Evolutionary conservation across 2,888 invertebrate genomes (phyloP).

Genomic region (Halictus quadricinctus): DNA sequence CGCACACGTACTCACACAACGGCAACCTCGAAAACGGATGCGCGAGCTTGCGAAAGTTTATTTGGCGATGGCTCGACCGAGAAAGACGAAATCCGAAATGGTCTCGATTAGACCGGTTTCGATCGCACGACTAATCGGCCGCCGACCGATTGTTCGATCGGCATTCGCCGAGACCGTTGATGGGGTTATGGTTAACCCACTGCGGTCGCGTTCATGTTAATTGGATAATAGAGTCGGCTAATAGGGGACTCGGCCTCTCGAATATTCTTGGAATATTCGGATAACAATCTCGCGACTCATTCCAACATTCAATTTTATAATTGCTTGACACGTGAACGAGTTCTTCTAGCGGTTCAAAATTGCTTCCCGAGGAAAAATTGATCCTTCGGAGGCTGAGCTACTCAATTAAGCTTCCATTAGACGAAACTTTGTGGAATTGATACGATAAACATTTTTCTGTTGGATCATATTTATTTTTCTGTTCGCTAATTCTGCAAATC

Average conservation of each 20-base stretch:
- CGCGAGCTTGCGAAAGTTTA: conserved; percentile 1
- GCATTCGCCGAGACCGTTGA: not conserved
- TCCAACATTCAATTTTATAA: not conserved
- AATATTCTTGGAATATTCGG: not conserved
- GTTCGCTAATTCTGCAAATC: no score
- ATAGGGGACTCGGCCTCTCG: not conserved
- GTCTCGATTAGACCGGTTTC: conserved; percentile 23
- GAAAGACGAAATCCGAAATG: conserved; percentile 11
- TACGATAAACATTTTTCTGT: no score
- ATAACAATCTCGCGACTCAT: not conserved
- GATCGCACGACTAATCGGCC: conserved; percentile 23
- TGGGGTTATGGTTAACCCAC: conserved; percentile 6
- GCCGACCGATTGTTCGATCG: conserved; percentile 20
- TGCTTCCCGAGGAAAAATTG: not conserved
- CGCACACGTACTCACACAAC: conserved; percentile 44
- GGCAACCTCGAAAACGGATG: not conserved
- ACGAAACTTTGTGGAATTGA: no score
- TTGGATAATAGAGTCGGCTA: not conserved
- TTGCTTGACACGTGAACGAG: not conserved
- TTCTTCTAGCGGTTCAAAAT: not conserved
- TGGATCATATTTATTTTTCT: no score
- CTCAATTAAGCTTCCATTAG: no score
- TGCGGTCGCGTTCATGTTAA: conserved; percentile 3
- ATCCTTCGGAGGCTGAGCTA: no score
- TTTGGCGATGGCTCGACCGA: not conserved